Base-by-base conservation (phyloP, 2,797 vertebrate genomes). In the Anas bahamensis region DNA sequence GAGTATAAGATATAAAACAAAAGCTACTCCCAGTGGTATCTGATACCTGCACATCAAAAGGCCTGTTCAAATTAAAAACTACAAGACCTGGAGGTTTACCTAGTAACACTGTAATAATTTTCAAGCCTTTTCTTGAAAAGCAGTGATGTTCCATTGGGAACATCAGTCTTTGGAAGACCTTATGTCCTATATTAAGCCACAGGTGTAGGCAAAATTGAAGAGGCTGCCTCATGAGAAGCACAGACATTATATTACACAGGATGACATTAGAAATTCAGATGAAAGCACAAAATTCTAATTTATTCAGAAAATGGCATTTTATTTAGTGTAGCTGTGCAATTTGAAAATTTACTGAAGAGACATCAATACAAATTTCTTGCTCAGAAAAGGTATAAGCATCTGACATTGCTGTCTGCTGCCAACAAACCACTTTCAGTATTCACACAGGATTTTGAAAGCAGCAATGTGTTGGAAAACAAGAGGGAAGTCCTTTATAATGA, bases 231-330 rank as follows among this genome's bases (percentile, higher is more conserved):
- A 69, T 73, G 92, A 96, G 97, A 92, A 64, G 55, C 82, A 84
- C 84, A 89, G 92, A 86, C 64, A 70, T 90, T 95, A 29, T 75
- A 92, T 97, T 93, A 93, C 91, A 95, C 75, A 69, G 70, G 87
- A 96, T 96, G 85, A 61, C 94, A 96, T 97, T 93, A 96, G 93
- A 93, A 83, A 64, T 96, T 95, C 97, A 96, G 93, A 95, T 74
- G 90, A 93, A 50, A 94, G 93, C 88, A 92, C 88, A 92, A 96
- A 97, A 93, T 90, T 80, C 86, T 96, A 96, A 97, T 98, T 97
- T 98, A 98, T 97, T 97, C 96, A 96, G 95, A 97, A 97, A 97
- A 91, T 97, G 97, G 96, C 97, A 97, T 97, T 98, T 98, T 97
- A 96, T 97, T 98, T 97, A 97, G 90, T 6, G 10, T 78, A 96